Conservation (phyloP, 2,888 invertebrate species). For the Drosophila setosimentum region DNA sequence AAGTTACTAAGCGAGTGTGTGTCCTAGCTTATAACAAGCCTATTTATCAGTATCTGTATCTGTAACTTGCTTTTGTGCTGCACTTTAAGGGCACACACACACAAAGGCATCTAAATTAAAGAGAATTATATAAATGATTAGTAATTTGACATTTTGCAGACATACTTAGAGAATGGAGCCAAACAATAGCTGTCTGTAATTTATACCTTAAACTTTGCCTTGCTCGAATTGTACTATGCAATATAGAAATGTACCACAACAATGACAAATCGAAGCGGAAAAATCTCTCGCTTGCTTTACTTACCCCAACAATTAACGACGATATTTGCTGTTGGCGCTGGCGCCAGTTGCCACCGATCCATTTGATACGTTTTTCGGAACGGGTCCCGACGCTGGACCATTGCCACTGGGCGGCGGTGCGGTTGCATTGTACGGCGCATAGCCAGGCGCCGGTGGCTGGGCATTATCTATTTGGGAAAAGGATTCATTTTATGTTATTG, state of each 20-base stretch:
- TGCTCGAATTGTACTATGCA: slow-evolving; percentile 20
- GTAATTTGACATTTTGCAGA: slow-evolving; percentile 49
- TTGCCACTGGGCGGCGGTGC: slow-evolving; percentile 63
- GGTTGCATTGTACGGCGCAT: slow-evolving; percentile 67
- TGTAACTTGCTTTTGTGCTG: slow-evolving; percentile 62
- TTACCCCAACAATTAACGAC: slow-evolving; percentile 67
- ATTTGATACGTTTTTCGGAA: slow-evolving; percentile 65
- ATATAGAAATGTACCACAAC: slow-evolving; percentile 37
- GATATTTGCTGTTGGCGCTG: slow-evolving; percentile 74
- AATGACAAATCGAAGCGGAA: slow-evolving; percentile 29
- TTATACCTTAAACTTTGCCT: slow-evolving; percentile 50
- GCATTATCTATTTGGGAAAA: slow-evolving; percentile 49
- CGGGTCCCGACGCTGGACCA: slow-evolving; percentile 51
- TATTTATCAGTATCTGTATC: slow-evolving; percentile 50
- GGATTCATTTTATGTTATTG: background rate
- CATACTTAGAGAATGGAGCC: slow-evolving; percentile 22
- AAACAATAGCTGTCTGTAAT: slow-evolving; percentile 32
- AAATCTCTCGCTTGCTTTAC: slow-evolving; percentile 33
- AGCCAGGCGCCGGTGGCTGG: slow-evolving; percentile 63
- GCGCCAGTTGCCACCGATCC: slow-evolving; percentile 64
- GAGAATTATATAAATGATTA: slow-evolving; percentile 73
- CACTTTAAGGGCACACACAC: slow-evolving; percentile 63
- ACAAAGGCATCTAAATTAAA: slow-evolving; percentile 82
- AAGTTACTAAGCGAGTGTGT: slow-evolving; percentile 69
- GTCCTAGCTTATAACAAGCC: slow-evolving; percentile 71